Evolutionary conservation across 2,797 vertebrate species (phyloP).

Genomic region (Chaetodon trifasciatus): DNA sequence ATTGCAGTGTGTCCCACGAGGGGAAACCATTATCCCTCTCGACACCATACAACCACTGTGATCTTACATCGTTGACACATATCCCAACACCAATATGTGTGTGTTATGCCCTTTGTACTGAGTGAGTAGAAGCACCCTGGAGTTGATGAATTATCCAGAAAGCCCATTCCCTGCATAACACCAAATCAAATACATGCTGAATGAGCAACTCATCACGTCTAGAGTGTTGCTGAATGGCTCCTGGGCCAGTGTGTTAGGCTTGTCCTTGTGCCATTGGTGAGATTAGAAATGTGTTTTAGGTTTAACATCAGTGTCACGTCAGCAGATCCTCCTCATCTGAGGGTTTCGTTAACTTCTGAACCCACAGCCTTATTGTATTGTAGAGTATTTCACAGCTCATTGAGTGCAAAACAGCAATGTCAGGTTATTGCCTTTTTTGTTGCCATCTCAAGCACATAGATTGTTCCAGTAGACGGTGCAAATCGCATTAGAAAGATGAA

Average conservation of each 20-base stretch:
- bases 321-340: slow-evolving; percentile 37
- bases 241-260: not conserved
- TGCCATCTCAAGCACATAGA: slow-evolving; percentile 24
- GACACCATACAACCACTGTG: not conserved
- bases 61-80: not conserved
- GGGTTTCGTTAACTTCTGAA: slow-evolving; percentile 36
- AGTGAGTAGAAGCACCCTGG: not conserved
- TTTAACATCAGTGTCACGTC: slow-evolving; percentile 6
- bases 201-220: not conserved
- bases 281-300: slow-evolving; percentile 26
- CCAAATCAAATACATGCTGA: slow-evolving; percentile 11
- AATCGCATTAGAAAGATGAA: slow-evolving; percentile 25
- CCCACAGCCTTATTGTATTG: slow-evolving; percentile 22
- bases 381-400: slow-evolving; percentile 40
- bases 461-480: slow-evolving; percentile 10
- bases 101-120: not conserved
- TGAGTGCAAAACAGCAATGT: slow-evolving; percentile 37
- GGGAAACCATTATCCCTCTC: not conserved
- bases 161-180: not conserved
- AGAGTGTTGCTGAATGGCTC: not conserved
- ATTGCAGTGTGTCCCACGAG: not conserved
- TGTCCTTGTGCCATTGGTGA: not conserved
- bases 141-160: slow-evolving; percentile 16
- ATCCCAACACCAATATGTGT: not conserved
- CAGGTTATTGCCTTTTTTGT: slow-evolving; percentile 33